A percentile compares a stretch with the other conserved stretches of the same genome.
Conservation (phyloP, 2,797 vertebrate genomes). For the Fundulus diaphanus region DNA sequence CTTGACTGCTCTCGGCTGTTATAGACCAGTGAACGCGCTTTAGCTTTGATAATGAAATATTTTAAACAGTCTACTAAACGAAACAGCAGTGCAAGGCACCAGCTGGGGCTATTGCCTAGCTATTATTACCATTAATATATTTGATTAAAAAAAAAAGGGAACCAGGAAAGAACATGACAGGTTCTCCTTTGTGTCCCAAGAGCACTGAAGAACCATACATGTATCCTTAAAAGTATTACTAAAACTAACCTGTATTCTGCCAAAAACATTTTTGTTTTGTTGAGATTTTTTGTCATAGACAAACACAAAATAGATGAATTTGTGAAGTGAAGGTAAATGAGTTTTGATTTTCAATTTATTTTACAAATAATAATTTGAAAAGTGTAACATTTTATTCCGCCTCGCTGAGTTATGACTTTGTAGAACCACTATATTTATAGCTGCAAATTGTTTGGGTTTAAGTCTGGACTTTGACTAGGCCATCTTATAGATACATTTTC, state of each 20-base stretch:
- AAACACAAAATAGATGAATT: background rate
- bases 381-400: background rate
- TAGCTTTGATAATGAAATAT: constrained; percentile 70
- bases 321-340: background rate
- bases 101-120: constrained; percentile 83
- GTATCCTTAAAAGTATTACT: constrained; percentile 3
- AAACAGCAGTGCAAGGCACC: constrained; percentile 71
- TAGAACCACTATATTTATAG: background rate
- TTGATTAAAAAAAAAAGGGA: constrained; percentile 63
- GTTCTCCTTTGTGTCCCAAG: constrained; percentile 41
- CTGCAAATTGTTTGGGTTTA: background rate
- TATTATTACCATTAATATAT: constrained; percentile 86
- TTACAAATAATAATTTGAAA: background rate
- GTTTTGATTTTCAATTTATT: background rate
- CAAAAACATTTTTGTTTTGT: background rate
- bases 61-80: constrained; percentile 68
- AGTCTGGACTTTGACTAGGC: background rate
- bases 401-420: background rate
- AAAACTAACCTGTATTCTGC: constrained; percentile 34
- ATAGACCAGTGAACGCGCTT: constrained; percentile 78
- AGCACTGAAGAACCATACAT: constrained; percentile 33
- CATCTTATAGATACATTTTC: background rate
- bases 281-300: background rate
- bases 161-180: constrained; percentile 54
- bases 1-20: constrained; percentile 78